Conservation (phyloP, 2,888 invertebrate genomes). For the Drosophila ezoana region DNA sequence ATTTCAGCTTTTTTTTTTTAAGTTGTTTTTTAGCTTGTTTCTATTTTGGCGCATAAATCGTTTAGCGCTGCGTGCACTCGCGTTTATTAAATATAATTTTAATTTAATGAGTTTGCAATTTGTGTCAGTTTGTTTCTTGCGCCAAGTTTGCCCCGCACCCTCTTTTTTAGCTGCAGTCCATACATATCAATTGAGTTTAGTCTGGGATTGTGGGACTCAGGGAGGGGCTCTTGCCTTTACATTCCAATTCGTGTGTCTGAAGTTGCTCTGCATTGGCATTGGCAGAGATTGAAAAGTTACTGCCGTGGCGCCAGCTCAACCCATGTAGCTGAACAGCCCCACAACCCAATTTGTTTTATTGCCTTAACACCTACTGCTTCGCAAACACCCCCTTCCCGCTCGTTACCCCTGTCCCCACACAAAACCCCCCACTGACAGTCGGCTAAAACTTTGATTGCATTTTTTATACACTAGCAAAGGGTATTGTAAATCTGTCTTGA, state of each 20-base stretch:
- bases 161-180: slow-evolving; percentile 48
- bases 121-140: slow-evolving; percentile 74
- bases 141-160: slow-evolving; percentile 36
- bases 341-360: slow-evolving; percentile 63
- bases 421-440: slow-evolving; percentile 1
- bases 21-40: slow-evolving; percentile 16
- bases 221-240: not conserved
- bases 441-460: slow-evolving; percentile 76
- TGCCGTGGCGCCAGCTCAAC: slow-evolving; percentile 20
- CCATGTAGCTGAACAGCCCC: not conserved
- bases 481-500: not conserved
- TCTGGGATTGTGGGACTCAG: not conserved
- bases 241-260: slow-evolving; percentile 50
- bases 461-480: slow-evolving; percentile 23
- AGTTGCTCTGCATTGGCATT: slow-evolving; percentile 62
- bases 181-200: slow-evolving; percentile 71
- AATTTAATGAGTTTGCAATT: slow-evolving; percentile 81
- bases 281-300: slow-evolving; percentile 78
- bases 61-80: slow-evolving; percentile 71
- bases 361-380: slow-evolving; percentile 67
- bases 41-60: slow-evolving; percentile 64
- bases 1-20: slow-evolving; percentile 5
- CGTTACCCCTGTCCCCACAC: slow-evolving; percentile 1
- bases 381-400: slow-evolving; percentile 2
- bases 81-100: slow-evolving; percentile 80